These are phyloP conservation scores for Lasioglossum marginatum DNA, from an alignment of 2,888 invertebrate genomes.

Conservation along the genomic window DNA sequence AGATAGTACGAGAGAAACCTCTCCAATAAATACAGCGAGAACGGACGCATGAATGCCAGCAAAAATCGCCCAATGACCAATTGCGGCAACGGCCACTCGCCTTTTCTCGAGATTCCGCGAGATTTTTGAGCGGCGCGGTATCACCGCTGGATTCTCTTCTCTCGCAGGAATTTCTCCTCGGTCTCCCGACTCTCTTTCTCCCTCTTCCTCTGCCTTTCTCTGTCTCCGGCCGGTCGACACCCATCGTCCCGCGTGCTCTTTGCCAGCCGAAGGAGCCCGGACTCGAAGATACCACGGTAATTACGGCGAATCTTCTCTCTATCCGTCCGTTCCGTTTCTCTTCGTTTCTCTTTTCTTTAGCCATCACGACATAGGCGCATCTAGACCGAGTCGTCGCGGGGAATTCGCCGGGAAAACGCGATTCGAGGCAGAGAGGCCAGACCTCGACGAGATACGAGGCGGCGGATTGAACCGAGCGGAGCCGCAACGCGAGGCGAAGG, in stretches of 20 bases:
- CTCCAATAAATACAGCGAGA: conserved; percentile 81
- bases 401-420: conserved; percentile 39
- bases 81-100: conserved; percentile 75
- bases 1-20: conserved; percentile 65
- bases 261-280: conserved; percentile 34
- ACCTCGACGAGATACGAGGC: not conserved
- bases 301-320: conserved; percentile 50
- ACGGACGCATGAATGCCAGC: conserved; percentile 82
- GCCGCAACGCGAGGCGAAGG: not conserved
- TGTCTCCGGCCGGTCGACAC: conserved; percentile 32
- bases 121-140: conserved; percentile 72
- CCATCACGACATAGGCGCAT: conserved; percentile 17
- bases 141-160: conserved; percentile 69
- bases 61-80: conserved; percentile 81
- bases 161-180: conserved; percentile 65
- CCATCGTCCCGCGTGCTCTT: conserved; percentile 35
- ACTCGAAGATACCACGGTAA: conserved; percentile 66
- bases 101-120: conserved; percentile 76
- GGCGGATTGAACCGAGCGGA: not conserved
- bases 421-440: not conserved
- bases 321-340: conserved; percentile 21
- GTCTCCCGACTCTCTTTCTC: conserved; percentile 32
- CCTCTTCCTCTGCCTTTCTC: conserved; percentile 51
- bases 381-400: conserved; percentile 21
- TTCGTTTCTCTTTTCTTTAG: not conserved